Percentiles rank a stretch among this genome's conserved stretches.
Evolutionary conservation across 2,797 vertebrate genomes (phyloP).

Genomic region (Neosilurus mollespiculum): DNA sequence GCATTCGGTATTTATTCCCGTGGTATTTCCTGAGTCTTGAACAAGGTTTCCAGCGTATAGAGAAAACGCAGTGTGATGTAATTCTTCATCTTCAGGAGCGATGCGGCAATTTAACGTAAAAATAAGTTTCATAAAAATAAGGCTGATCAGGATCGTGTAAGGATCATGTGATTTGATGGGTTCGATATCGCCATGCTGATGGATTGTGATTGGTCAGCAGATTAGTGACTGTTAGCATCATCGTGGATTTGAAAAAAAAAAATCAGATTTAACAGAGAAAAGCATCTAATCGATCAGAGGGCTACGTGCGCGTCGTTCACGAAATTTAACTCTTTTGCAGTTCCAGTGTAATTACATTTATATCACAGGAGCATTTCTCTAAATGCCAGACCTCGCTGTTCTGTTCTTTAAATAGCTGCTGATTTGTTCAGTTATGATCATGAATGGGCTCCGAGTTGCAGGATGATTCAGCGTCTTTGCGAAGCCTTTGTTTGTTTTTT

Average conservation of each 20-base stretch:
- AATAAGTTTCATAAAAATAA: neutral
- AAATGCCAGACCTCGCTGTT: slow-evolving; percentile 36
- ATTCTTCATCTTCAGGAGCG: neutral
- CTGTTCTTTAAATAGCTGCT: slow-evolving; percentile 40
- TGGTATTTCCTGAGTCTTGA: neutral
- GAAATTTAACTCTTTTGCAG: neutral
- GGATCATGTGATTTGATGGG: too few relatives aligned
- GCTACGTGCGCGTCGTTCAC: neutral
- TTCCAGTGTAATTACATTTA: slow-evolving; percentile 26
- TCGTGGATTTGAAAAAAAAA: neutral
- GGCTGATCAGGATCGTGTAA: neutral
- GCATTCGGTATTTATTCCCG: neutral
- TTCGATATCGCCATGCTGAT: neutral
- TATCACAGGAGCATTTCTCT: slow-evolving; percentile 33
- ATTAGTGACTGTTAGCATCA: neutral
- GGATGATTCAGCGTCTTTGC: slow-evolving; percentile 25
- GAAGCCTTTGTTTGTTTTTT: neutral
- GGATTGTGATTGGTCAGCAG: neutral
- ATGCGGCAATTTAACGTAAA: neutral
- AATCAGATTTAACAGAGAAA: neutral
- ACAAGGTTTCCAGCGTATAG: neutral
- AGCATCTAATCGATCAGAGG: neutral
- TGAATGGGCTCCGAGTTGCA: slow-evolving; percentile 23
- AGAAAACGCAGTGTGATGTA: neutral
- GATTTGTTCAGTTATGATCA: slow-evolving; percentile 36